Base-by-base conservation (phyloP, 2,797 vertebrate genomes). In the Gastrophryne carolinensis region DNA sequence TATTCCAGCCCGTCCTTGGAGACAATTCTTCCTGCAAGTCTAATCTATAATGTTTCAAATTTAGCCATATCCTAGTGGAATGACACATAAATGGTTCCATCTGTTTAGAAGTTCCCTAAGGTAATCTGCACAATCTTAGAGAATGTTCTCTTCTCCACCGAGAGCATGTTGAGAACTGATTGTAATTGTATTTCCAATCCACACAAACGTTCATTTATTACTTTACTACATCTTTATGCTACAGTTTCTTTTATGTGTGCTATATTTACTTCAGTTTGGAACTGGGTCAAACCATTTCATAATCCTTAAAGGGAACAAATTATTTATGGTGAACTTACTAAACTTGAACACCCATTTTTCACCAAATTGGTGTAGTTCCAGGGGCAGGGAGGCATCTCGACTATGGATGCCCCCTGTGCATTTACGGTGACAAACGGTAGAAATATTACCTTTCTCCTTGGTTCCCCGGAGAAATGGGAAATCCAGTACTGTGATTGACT, bases 61-160 rank as follows among this genome's bases (percentile, higher is more conserved):
- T 57, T 52, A 72, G 32, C 49, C 41, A 34, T 53, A 58, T 72
- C 70, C 57, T 72, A 15, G 13, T 39, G 70, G 58, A 72, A 52
- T 63, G 49, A 63, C 47, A 72, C 39, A 70, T 62, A 72, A 72
- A 72, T 72, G 70, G 58, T 63, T 72, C 70, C 57, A 63, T 71
- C 68, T 69, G 66, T 69, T 52, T 35, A 52, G 44, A 56, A 29
- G 21, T 69, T 56, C 50, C 66, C 52, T 15, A 57, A 56, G 66
- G 66, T 56, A 41, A 56, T 69, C 66, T 69, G 34, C 24, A 27
- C 52, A 68, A 35, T 67, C 49, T 50, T 53, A 24, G 49, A 53
- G 50, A 68, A 68, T 68, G 50, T 41, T 54, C 65, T 69, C 24
- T 65, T 7, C 66, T 44, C 24, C 52, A 39, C 34, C 44, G 66